Evolutionary conservation across 1,140 invertebrate species (phyloP).

Genomic region (Drosophila chauvacae): DNA sequence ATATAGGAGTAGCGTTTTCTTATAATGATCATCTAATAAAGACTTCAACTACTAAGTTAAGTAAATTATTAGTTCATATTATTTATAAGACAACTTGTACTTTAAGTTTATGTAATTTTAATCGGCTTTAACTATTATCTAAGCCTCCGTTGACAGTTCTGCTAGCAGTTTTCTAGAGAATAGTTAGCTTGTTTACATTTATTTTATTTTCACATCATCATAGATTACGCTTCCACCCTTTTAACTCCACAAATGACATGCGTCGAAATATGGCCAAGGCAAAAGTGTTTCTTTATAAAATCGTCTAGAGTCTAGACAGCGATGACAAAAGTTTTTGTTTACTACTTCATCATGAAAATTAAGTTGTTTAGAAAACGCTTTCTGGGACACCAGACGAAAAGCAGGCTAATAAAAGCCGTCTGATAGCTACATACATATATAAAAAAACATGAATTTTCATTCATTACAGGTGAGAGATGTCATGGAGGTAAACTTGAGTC

Average conservation of each 20-base stretch:
- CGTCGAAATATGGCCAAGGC: conserved; percentile 7
- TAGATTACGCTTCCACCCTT: conserved; percentile 3
- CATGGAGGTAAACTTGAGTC: conserved; percentile 2
- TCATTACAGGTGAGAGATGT: conserved; percentile 27
- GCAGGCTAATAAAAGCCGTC: conserved; percentile 7
- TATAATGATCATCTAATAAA: not conserved
- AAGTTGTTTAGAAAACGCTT: conserved; percentile 19
- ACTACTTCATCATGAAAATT: conserved; percentile 1
- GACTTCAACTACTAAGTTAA: not conserved
- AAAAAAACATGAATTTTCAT: conserved; percentile 11
- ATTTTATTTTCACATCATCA: conserved; percentile 26
- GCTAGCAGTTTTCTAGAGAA: not conserved
- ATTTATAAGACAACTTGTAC: not conserved
- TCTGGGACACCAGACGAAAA: conserved; percentile 7
- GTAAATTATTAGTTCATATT: not conserved
- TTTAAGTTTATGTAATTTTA: not conserved
- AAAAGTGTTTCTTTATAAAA: conserved; percentile 15
- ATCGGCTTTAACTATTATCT: not conserved
- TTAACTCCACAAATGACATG: conserved; percentile 6
- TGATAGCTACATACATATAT: not conserved
- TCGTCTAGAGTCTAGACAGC: conserved; percentile 47
- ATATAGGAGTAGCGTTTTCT: too few relatives aligned
- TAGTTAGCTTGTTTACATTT: conserved; percentile 7
- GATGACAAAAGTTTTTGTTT: conserved; percentile 33
- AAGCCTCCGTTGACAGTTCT: not conserved